Evolutionary conservation across 2,888 invertebrate species (phyloP).

Genomic region (Emmelina monodactyla): DNA sequence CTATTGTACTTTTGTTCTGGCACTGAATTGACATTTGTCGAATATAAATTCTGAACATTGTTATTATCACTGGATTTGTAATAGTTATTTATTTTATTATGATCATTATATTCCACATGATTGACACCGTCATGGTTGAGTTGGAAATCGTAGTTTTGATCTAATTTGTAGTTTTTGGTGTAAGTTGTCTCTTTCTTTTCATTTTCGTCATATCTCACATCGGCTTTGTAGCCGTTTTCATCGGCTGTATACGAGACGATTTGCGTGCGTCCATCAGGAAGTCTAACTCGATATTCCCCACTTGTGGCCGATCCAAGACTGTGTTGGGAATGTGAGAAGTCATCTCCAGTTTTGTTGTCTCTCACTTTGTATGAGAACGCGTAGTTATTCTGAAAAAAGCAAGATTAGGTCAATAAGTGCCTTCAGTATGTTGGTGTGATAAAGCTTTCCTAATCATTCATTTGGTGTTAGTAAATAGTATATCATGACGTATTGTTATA

Average conservation of each 20-base stretch:
- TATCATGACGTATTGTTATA: background rate
- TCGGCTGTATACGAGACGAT: conserved; percentile 73
- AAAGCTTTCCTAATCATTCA: too few relatives aligned
- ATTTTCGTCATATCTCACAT: conserved; percentile 68
- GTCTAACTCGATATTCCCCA: conserved; percentile 72
- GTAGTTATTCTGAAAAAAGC: conserved; percentile 56
- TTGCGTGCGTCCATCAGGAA: conserved; percentile 72
- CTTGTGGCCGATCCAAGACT: conserved; percentile 69
- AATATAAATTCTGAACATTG: conserved; percentile 11
- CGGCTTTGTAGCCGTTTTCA: conserved; percentile 72
- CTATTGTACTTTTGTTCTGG: background rate
- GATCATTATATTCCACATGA: conserved; percentile 16
- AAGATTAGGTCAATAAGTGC: too few relatives aligned
- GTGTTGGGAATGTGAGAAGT: conserved; percentile 72
- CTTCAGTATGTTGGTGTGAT: too few relatives aligned
- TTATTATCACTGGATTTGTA: conserved; percentile 16
- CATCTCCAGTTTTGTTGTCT: conserved; percentile 69
- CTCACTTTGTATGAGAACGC: conserved; percentile 72
- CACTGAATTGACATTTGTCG: conserved; percentile 3
- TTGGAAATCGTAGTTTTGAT: conserved; percentile 9
- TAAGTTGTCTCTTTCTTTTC: conserved; percentile 22
- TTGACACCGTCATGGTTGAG: conserved; percentile 11
- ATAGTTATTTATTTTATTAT: conserved; percentile 17
- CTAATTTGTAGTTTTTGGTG: conserved; percentile 18
- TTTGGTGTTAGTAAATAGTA: background rate